phyloP scores from a whole-genome alignment of 2,888 invertebrate genomes.

The Melangyna quadrimaculata region DNA sequence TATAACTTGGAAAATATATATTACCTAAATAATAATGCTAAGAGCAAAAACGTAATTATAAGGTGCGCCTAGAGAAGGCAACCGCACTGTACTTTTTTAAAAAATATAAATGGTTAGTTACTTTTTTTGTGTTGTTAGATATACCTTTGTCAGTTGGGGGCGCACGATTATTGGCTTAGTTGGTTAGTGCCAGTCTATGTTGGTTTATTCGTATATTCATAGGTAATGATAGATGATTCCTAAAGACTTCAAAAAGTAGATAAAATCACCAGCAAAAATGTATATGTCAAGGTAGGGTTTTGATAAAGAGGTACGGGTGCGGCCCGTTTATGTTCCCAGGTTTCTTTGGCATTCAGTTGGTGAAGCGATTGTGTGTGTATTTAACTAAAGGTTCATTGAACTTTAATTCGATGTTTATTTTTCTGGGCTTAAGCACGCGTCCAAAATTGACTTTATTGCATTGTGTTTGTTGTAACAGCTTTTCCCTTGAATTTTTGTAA shows the following conservation, averaged over 20 bases:
- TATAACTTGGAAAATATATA: too few species aligned
- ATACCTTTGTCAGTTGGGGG: constrained; percentile 30
- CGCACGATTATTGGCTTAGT: constrained; percentile 44
- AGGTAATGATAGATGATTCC: constrained; percentile 49
- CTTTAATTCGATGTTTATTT: constrained; percentile 25
- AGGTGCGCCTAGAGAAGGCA: too few species aligned
- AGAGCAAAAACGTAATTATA: too few species aligned
- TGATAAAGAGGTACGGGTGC: constrained; percentile 12
- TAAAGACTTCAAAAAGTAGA: constrained; percentile 3
- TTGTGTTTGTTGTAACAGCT: not conserved
- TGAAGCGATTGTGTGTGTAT: not conserved
- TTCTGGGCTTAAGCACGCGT: not conserved
- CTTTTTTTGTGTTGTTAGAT: not conserved
- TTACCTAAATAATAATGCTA: too few species aligned
- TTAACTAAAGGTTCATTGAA: constrained; percentile 31
- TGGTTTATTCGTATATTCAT: constrained; percentile 5
- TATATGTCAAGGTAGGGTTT: constrained; percentile 16
- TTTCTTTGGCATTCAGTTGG: constrained; percentile 21
- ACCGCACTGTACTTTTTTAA: constrained; percentile 14
- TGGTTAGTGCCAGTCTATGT: constrained; percentile 33
- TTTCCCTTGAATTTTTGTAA: not conserved
- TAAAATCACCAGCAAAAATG: constrained; percentile 7
- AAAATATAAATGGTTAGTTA: not conserved
- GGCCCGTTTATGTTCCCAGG: constrained; percentile 7
- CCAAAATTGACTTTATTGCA: not conserved